Evolutionary conservation across 2,888 invertebrate genomes (phyloP), one percentile per base, ranked within the genome.

Genomic region (Agriotes lineatus): DNA sequence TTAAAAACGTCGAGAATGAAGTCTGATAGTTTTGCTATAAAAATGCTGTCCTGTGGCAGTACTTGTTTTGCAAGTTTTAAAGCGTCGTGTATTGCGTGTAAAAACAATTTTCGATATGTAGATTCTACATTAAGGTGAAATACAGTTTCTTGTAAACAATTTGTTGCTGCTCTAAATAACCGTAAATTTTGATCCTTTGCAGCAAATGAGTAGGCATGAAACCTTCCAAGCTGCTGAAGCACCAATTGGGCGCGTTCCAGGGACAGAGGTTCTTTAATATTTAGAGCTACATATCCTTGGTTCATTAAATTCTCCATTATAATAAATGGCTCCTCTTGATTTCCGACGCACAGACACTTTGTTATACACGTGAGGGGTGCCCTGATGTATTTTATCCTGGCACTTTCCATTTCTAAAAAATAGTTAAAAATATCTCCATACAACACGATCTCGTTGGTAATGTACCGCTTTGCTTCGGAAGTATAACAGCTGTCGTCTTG

Each of bases 261-360:
- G 1, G 52, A 33, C 16, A 33, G 16, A n/a, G 52, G 33, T 33
- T 52, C 16, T 16, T 30, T 52, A 25, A 52, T 9, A 33, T 52
- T 52, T 33, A 52, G 19, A 1, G 33, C 16, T 9, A 5, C n/a
- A 10, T 52, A 30, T 16, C 52, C 33, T 14, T 14, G 52, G 10
- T 52, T 33, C 52, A 33, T 52, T 52, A 52, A 30, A 33, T 52
- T 52, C 12, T 52, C 52, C 30, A 52, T 52, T 52, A 52, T 52
- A 33, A 52, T 52, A 52, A 52, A 52, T 52, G 30, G 19, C 18
- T 52, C 52, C 30, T 52, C 52, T 18, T 52, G 33, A 7, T 50
- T 25, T 33, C 52, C 52, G 5, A 33, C 33, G 18, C 52, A 18
- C 4, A 52, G 22, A 33, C 52, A 52, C 12, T 14, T 30, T 33